These are phyloP conservation scores for Syndactyla subalaris DNA, from an alignment of 2,797 vertebrate genomes.

Conservation along the genomic window DNA sequence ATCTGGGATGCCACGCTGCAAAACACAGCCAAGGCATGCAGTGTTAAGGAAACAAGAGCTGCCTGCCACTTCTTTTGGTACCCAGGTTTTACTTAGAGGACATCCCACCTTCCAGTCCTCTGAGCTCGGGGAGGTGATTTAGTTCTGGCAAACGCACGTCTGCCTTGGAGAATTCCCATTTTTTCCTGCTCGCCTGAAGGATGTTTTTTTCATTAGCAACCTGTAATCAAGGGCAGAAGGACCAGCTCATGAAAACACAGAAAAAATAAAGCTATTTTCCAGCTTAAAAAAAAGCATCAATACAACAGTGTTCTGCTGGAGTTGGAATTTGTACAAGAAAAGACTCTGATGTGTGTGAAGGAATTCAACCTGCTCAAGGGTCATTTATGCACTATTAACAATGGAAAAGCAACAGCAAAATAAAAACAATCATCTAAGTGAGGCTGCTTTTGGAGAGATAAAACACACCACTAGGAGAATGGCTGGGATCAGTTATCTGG, in stretches of 20 bases:
- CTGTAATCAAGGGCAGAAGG: constrained; percentile 43
- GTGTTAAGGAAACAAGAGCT: background rate
- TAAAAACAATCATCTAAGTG: background rate
- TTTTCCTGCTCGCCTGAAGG: constrained; percentile 73
- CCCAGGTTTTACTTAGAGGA: background rate
- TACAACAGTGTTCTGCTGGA: background rate
- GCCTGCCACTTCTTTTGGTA: background rate
- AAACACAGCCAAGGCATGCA: background rate
- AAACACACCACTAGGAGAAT: background rate
- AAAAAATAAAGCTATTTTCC: background rate
- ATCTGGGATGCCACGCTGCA: constrained; percentile 70
- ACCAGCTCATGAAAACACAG: background rate
- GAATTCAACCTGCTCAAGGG: background rate
- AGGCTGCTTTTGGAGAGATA: background rate
- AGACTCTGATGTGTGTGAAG: background rate
- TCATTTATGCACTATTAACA: background rate
- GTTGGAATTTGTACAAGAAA: background rate
- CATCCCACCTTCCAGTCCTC: constrained; percentile 67
- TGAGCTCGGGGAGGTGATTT: constrained; percentile 75
- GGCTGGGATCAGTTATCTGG: background rate
- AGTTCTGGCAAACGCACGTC: constrained; percentile 77
- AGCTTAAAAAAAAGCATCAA: background rate
- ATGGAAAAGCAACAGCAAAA: background rate
- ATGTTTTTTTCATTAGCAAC: constrained; percentile 73
- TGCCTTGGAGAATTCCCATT: constrained; percentile 69